Conservation (phyloP, 2,888 invertebrate species). For the Phoenoteleia sp. region DNA sequence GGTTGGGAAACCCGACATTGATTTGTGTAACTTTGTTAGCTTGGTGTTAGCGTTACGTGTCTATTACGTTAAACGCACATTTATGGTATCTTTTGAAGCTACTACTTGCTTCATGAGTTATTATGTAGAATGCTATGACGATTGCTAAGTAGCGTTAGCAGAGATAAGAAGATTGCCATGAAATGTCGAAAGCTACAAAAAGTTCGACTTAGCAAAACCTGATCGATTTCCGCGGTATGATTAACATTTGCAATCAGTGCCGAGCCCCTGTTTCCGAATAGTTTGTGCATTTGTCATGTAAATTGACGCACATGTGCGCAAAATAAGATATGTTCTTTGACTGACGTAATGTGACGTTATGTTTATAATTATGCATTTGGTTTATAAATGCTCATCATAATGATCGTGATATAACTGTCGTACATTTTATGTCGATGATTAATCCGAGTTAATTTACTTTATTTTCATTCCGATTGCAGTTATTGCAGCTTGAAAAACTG, state of each 20-base stretch:
- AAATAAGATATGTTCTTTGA: not conserved
- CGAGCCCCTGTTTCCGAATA: slow-evolving; percentile 21
- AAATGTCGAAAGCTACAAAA: not conserved
- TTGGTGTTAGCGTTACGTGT: slow-evolving; percentile 76
- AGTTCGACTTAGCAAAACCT: not conserved
- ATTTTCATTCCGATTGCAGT: too few species aligned
- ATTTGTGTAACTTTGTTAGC: slow-evolving; percentile 82
- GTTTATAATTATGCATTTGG: slow-evolving; percentile 31
- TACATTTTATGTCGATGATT: slow-evolving; percentile 3
- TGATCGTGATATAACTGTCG: not conserved
- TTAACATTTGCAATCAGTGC: slow-evolving; percentile 1
- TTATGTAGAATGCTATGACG: slow-evolving; percentile 35
- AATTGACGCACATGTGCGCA: slow-evolving; percentile 9
- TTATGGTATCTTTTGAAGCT: slow-evolving; percentile 80
- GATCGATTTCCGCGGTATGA: not conserved
- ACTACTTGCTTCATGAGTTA: slow-evolving; percentile 37
- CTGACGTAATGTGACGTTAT: slow-evolving; percentile 24
- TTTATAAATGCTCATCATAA: slow-evolving; percentile 38
- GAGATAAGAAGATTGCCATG: slow-evolving; percentile 35
- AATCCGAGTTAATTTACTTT: not conserved
- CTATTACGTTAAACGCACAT: slow-evolving; percentile 82
- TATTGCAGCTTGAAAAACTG: too few species aligned
- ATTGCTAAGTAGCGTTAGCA: slow-evolving; percentile 36
- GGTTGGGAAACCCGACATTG: slow-evolving; percentile 81
- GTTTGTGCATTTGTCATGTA: not conserved